Evolutionary conservation across 2,888 invertebrate genomes (phyloP).

Genomic region (Stegophylla sp.): DNA sequence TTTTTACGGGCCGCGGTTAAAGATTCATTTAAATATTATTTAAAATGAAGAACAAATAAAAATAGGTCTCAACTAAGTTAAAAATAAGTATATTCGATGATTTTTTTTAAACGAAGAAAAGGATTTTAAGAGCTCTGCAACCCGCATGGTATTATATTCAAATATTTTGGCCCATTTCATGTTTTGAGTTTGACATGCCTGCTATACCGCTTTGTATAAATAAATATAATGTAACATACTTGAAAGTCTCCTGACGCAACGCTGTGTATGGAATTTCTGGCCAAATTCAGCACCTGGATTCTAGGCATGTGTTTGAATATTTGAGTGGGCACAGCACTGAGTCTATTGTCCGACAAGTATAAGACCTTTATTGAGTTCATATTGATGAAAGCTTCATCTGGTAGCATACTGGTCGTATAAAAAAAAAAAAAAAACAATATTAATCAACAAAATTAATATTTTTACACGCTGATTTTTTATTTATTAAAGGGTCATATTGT

Average conservation of each 20-base stretch:
- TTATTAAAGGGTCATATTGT: no score
- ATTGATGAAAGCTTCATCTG: slow-evolving; percentile 78
- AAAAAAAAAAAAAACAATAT: slow-evolving; percentile 16
- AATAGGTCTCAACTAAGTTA: no score
- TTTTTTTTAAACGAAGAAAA: no score
- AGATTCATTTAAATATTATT: no score
- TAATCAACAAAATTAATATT: not conserved
- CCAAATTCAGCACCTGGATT: slow-evolving; percentile 81
- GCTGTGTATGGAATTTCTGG: slow-evolving; percentile 78
- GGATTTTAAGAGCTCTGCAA: no score
- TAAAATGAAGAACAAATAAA: no score
- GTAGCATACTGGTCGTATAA: slow-evolving; percentile 71
- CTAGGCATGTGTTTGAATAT: slow-evolving; percentile 78
- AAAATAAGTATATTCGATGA: no score
- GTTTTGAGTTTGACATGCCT: no score
- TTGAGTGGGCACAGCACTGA: slow-evolving; percentile 78
- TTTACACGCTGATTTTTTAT: no score
- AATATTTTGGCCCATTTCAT: no score
- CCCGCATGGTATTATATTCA: no score
- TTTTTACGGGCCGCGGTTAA: not conserved
- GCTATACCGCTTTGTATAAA: not conserved
- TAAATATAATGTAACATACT: slow-evolving; percentile 67
- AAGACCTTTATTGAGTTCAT: slow-evolving; percentile 77
- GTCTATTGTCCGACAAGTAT: slow-evolving; percentile 80
- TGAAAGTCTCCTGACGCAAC: slow-evolving; percentile 79